Conservation (phyloP, 2,888 invertebrate genomes). For the Pammene aurita region DNA sequence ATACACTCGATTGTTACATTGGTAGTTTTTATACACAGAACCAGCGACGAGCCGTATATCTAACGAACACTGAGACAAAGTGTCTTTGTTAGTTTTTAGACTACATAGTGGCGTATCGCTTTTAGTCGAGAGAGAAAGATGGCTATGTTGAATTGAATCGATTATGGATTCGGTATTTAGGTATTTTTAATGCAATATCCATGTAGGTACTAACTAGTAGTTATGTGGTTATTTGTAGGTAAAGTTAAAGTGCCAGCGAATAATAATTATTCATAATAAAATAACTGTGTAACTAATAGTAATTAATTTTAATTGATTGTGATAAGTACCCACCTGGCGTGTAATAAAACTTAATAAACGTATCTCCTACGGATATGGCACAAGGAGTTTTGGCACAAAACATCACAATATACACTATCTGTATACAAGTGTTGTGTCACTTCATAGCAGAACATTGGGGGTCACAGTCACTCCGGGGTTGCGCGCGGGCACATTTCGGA, state of each 20-base stretch:
- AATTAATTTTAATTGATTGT: constrained; percentile 16
- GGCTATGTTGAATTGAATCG: background rate
- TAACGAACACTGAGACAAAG: background rate
- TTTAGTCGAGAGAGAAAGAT: background rate
- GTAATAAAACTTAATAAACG: constrained; percentile 57
- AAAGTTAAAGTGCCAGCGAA: background rate
- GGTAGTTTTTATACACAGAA: constrained; percentile 25
- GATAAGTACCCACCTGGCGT: constrained; percentile 61
- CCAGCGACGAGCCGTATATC: constrained; percentile 1
- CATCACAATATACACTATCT: constrained; percentile 76
- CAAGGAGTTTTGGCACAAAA: constrained; percentile 72
- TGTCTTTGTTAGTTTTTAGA: constrained; percentile 13
- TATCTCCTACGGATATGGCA: constrained; percentile 69
- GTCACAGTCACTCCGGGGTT: constrained; percentile 48
- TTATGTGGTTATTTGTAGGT: background rate
- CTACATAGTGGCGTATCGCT: background rate
- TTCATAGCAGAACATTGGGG: constrained; percentile 52
- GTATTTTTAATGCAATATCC: background rate
- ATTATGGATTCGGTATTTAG: background rate
- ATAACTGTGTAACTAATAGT: constrained; percentile 6
- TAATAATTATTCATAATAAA: background rate
- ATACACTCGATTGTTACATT: constrained; percentile 33
- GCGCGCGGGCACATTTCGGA: constrained; percentile 54
- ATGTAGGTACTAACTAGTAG: background rate
- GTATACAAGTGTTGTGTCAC: constrained; percentile 68